These are phyloP conservation scores for Butorides virescens DNA, from an alignment of 2,113 vertebrate species.

Conservation along the genomic window DNA sequence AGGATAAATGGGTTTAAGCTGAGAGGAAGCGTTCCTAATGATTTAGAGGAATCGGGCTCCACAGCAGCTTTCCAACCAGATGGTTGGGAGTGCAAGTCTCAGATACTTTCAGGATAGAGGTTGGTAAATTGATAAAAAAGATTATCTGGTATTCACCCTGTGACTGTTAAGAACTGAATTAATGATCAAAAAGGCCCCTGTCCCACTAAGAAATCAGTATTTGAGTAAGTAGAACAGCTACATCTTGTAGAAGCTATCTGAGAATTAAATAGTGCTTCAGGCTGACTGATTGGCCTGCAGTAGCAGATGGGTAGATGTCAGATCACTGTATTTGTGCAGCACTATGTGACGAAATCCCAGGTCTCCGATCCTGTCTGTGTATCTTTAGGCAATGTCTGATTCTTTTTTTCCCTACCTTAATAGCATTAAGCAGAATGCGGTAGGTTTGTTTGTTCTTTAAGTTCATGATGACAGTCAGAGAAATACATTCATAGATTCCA, in stretches of 20 bases:
- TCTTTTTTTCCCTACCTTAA: not conserved
- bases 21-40: not conserved
- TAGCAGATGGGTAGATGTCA: not conserved
- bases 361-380: not conserved
- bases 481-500: not conserved
- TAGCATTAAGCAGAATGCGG: not conserved
- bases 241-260: not conserved
- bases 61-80: not conserved
- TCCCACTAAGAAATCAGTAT: not conserved
- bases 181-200: not conserved
- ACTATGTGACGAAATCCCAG: not conserved
- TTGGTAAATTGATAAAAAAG: not conserved
- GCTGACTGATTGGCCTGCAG: not conserved
- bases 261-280: not conserved
- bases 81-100: not conserved
- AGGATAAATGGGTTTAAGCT: constrained; percentile 14
- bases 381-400: not conserved
- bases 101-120: not conserved
- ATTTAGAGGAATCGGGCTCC: not conserved
- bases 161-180: not conserved
- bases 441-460: not conserved
- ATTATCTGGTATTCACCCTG: not conserved
- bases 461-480: not conserved
- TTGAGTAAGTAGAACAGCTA: not conserved
- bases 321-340: not conserved